Evolutionary conservation across 2,113 vertebrate genomes (phyloP), one percentile per base, ranked within the genome.

Genomic region (Pachycephala philippinensis): DNA sequence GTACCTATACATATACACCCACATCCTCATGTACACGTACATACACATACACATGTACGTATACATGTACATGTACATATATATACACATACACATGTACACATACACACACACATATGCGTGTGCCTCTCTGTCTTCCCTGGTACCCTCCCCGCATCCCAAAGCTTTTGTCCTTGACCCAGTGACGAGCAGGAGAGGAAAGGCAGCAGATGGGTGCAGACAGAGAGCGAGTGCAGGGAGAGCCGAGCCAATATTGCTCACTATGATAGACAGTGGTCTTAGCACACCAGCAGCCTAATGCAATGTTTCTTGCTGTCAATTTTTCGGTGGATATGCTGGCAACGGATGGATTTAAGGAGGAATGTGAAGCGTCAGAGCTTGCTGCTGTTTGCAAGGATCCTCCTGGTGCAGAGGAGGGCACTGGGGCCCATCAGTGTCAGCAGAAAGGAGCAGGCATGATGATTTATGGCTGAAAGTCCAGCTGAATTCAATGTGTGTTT

Each of bases 241-340:
- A 94, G 49, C 70, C 1, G 95, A 95, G 96, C 95, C 95, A 95
- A 95, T 94, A 92, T 82, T 91, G 89, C 94, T 96, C 95, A 96
- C 35, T 81, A 72, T 96, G 96, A 96, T 84, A 95, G 96, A 96
- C 96, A 97, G 94, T 93, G 95, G 91, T 71, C 95, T 97, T 95
- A 95, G 95, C 96, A 95, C 95, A 95, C 74, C 94, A 97, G 94
- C 96, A 96, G 95, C 95, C 95, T 89, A 69, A 61, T 96, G 84
- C 72, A 49, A 13, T 49, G 49, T 42, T 81, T 93, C 65, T 71
- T 45, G 21, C 93, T 96, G 94, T 95, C 95, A 96, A 1, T 59
- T 78, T 92, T 92, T 83, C 1, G 0, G 91, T 64, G 63, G 77
- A 59, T 87, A 60, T 91, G 72, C 65, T 94, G 89, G 57, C 94